Base-by-base conservation (phyloP, 2,113 vertebrate species). In the Hydropotes inermis region DNA sequence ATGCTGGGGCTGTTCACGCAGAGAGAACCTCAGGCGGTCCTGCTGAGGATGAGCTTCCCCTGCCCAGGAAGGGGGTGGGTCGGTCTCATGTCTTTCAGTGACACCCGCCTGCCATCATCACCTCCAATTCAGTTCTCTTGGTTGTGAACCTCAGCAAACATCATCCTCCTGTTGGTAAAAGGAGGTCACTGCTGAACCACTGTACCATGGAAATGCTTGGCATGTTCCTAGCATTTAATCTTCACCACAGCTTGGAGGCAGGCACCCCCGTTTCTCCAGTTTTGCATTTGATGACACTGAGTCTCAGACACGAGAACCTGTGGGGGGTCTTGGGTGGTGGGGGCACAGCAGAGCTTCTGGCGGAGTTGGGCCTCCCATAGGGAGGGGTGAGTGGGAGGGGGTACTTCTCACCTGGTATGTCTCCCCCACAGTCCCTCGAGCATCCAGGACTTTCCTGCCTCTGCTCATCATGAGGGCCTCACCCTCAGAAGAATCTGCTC, bases 191-290 rank as follows among this genome's bases (percentile, higher is more conserved):
- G 43, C 58, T 39, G 4, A 39, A 7, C 23, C 9, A 13, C 5
- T 1, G 43, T 9, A 0, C 43, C 1, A 0, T 0, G 14, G 1
- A 2, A 14, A 13, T 1, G 19, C 10, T 21, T 25, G 76, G 13
- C 15, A 1, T 2, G 27, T 61, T 36, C 23, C 10, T 30, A 3
- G 15, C 1, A 8, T 9, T 4, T 36, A 5, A 10, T 13, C 14
- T 15, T 81, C 30, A 43, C n/a, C 17, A 10, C 16, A 21, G 2
- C 19, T 25, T 5, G 2, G 21, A 27, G 76, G 60, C 50, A 25
- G 55, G 23, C 1, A 0, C 21, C 23, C 0, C 0, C 7, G 27
- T 70, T 33, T 47, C n/a, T 39, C 17, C 43, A 30, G 2, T 8
- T 19, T 52, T 12, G 19, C 21, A 19, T 6, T 17, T 27, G 61